Percentiles rank a stretch among this genome's conserved stretches.
Conservation (phyloP, 2,797 vertebrate genomes). For the Tympanoctomys barrerae region DNA sequence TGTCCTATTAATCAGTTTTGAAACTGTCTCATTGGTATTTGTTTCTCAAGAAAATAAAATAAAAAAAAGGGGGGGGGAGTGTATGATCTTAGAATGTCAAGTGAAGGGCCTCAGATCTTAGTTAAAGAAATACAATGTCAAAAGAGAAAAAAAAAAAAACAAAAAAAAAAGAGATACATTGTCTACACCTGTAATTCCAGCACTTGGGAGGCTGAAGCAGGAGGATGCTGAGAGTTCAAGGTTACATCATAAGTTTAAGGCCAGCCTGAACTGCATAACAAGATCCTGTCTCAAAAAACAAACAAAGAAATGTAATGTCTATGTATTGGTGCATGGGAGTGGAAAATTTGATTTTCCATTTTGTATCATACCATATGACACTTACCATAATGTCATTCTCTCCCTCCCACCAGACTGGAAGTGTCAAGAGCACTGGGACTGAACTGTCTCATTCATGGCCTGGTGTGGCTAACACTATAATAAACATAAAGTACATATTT, state of each 20-base stretch:
- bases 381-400: neutral
- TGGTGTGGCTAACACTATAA: neutral
- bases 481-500: neutral
- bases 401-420: slow-evolving; percentile 2
- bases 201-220: neutral
- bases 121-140: neutral
- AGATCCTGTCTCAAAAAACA: neutral
- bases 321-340: neutral
- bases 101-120: neutral
- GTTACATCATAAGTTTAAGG: too few relatives aligned
- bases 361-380: neutral
- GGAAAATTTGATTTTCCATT: slow-evolving; percentile 40
- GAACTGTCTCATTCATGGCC: neutral
- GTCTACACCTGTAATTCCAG: neutral
- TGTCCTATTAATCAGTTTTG: too few relatives aligned
- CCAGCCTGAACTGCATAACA: neutral
- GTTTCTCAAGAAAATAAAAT: too few relatives aligned
- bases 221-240: neutral
- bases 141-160: too few relatives aligned
- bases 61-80: neutral
- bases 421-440: neutral
- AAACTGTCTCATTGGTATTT: too few relatives aligned
- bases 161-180: too few relatives aligned
- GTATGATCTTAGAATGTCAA: neutral
- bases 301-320: neutral